phyloP scores from a whole-genome alignment of 2,113 vertebrate genomes.

The Corvus hawaiiensis region DNA sequence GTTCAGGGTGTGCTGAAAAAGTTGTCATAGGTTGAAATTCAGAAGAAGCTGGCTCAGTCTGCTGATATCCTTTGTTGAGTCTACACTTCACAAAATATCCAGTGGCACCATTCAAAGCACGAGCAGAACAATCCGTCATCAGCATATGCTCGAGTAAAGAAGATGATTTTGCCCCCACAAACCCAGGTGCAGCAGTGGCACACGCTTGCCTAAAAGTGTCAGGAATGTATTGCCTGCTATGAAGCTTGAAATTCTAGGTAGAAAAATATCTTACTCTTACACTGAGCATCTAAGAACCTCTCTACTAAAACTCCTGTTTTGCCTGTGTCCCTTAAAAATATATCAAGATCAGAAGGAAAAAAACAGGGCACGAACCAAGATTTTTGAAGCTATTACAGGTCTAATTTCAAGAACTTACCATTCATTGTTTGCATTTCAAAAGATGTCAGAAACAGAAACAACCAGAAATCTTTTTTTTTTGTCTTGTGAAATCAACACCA shows the following conservation, averaged over 20 bases:
- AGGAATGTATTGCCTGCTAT: background rate
- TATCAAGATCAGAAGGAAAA: background rate
- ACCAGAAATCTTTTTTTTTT: background rate
- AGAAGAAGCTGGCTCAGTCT: background rate
- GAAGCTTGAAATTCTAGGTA: background rate
- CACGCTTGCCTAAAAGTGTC: background rate
- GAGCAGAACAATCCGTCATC: background rate
- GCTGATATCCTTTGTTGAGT: constrained; percentile 52
- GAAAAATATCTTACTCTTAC: background rate
- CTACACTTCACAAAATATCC: constrained; percentile 34
- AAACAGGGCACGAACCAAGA: background rate
- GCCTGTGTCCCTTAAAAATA: background rate
- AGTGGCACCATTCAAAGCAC: constrained; percentile 17
- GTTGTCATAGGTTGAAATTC: constrained; percentile 34
- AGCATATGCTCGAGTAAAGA: background rate
- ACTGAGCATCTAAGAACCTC: background rate
- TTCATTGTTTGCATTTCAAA: background rate
- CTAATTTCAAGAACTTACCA: background rate
- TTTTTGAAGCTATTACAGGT: background rate
- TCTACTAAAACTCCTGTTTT: background rate
- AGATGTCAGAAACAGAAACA: background rate
- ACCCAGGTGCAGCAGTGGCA: background rate
- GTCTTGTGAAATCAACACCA: background rate
- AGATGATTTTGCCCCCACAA: background rate
- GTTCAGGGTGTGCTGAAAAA: background rate